These are phyloP conservation scores for Steromphala cineraria DNA, from an alignment of 2,888 invertebrate genomes.

Conservation along the genomic window DNA sequence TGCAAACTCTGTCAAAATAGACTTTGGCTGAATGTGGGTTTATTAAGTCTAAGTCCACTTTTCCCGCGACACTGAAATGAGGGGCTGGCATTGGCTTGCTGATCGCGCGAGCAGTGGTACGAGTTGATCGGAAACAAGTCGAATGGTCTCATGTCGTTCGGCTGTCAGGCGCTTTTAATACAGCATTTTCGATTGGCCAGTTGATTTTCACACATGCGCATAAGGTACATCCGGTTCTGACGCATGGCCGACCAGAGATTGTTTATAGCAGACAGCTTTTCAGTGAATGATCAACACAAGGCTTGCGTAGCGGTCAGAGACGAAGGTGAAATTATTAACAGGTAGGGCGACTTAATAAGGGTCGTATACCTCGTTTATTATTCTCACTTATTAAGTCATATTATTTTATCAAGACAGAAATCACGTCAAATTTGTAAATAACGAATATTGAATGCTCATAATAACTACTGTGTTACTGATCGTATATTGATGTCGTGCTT, in stretches of 20 bases:
- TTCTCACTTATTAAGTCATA: neutral
- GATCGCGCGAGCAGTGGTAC: neutral
- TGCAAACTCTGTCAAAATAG: neutral
- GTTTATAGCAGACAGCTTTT: constrained; percentile 1
- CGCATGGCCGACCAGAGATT: neutral
- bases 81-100: neutral
- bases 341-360: neutral
- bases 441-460: no score
- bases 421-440: neutral
- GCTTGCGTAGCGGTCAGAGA: neutral
- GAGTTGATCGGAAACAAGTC: neutral
- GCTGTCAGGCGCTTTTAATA: neutral
- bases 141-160: no score
- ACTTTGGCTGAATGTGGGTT: neutral
- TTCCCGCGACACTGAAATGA: neutral
- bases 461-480: no score
- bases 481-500: no score
- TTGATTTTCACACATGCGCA: neutral
- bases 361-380: neutral
- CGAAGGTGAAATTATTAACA: neutral
- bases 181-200: neutral
- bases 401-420: neutral
- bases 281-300: neutral
- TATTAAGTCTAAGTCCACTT: neutral
- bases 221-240: neutral